These are phyloP conservation scores for Adoxophyes honmai DNA, from an alignment of 1,140 invertebrate species.

Conservation along the genomic window DNA sequence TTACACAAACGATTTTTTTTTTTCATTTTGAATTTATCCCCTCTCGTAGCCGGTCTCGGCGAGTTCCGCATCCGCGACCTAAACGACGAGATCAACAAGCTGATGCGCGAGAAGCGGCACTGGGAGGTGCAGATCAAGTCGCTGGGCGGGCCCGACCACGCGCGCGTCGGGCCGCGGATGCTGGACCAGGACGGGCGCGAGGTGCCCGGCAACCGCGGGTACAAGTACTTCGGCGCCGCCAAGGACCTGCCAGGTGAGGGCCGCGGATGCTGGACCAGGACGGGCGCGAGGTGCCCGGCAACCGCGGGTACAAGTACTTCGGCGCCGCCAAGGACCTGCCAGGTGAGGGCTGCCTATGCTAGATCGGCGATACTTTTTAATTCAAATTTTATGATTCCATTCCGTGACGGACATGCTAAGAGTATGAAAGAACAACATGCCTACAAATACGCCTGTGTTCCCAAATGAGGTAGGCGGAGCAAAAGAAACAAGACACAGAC, in stretches of 20 bases:
- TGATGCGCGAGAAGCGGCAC: constrained; percentile 95
- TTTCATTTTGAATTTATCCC: constrained; percentile 22
- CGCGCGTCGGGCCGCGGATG: constrained; percentile 94
- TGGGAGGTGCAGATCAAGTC: constrained; percentile 98
- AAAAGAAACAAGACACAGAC: too few species aligned
- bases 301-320: constrained; percentile 99
- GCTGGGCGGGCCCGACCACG: constrained; percentile 97
- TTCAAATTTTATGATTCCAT: too few species aligned
- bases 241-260: constrained; percentile 79
- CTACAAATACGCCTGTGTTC: too few species aligned
- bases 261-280: constrained; percentile 97
- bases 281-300: constrained; percentile 97
- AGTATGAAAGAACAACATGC: too few species aligned
- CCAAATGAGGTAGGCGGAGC: too few species aligned
- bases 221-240: constrained; percentile 99
- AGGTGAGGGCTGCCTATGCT: too few species aligned
- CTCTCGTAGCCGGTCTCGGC: constrained; percentile 97
- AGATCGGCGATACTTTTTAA: too few species aligned
- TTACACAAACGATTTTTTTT: not conserved
- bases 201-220: constrained; percentile 98
- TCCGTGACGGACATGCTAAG: too few species aligned
- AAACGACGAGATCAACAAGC: constrained; percentile 99
- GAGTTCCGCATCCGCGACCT: constrained; percentile 98
- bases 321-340: constrained; percentile 92
- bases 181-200: constrained; percentile 97